phyloP scores from a whole-genome alignment of 1,140 invertebrate genomes.

The Drosophila lacertosa region DNA sequence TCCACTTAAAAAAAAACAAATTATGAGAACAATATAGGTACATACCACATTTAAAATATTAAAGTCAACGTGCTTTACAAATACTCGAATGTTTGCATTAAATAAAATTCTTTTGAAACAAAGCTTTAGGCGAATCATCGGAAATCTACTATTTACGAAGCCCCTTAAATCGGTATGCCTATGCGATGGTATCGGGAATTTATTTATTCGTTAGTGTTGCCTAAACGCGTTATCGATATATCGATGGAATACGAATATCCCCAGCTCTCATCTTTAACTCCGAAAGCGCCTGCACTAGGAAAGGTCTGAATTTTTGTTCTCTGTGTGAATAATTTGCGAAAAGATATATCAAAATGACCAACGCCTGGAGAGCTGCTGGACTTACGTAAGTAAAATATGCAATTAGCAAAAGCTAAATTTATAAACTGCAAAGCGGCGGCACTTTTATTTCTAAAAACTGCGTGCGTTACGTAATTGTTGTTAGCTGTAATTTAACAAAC shows the following conservation, averaged over 20 bases:
- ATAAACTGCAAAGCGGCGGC: not conserved
- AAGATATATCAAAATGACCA: conserved; percentile 85
- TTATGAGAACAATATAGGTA: too few species aligned
- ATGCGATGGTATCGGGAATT: too few species aligned
- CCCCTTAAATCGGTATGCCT: too few species aligned
- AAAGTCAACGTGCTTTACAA: too few species aligned
- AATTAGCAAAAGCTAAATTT: not conserved
- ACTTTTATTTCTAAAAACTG: not conserved
- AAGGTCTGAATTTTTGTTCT: conserved; percentile 30
- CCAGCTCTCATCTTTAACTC: conserved; percentile 15
- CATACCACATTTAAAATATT: too few species aligned
- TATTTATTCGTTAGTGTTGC: conserved; percentile 2
- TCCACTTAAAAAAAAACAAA: too few species aligned
- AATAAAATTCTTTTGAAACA: too few species aligned
- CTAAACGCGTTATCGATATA: conserved; percentile 9
- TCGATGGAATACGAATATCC: conserved; percentile 5
- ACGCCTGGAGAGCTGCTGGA: conserved; percentile 87
- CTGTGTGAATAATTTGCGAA: conserved; percentile 32
- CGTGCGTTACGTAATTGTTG: conserved; percentile 67
- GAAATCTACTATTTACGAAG: too few species aligned
- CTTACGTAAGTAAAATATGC: conserved; percentile 85
- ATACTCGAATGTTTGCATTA: too few species aligned
- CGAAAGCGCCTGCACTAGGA: conserved; percentile 39
- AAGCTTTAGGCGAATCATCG: too few species aligned
- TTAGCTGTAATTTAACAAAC: conserved; percentile 21